These are phyloP conservation scores for Rhipidura dahli DNA, from an alignment of 2,113 vertebrate species.

Conservation along the genomic window DNA sequence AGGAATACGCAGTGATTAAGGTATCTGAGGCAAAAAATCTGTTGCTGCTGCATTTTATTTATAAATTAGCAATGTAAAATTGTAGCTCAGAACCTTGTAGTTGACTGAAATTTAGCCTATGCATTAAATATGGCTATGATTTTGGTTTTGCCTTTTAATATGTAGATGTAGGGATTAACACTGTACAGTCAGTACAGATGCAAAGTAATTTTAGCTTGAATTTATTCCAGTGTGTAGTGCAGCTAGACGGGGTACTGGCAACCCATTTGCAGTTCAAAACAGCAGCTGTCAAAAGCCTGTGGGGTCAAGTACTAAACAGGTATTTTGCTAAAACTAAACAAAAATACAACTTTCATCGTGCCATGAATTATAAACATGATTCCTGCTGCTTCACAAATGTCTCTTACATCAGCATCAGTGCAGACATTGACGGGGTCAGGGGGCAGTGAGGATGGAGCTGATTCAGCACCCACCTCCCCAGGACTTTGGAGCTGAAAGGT, in stretches of 20 bases:
- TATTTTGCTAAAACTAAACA: not conserved
- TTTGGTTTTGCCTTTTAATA: not conserved
- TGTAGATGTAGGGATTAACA: not conserved
- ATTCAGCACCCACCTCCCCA: not conserved
- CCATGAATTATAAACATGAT: not conserved
- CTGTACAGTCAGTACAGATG: not conserved
- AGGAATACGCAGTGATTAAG: not conserved
- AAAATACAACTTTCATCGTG: not conserved
- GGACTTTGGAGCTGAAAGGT: not conserved
- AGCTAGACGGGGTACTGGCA: not conserved
- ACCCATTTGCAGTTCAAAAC: not conserved
- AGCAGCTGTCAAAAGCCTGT: not conserved
- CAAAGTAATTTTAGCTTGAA: not conserved
- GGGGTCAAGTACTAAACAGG: not conserved
- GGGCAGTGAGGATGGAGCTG: fast-evolving
- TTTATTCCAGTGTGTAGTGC: not conserved
- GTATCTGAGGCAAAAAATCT: not conserved
- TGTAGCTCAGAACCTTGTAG: not conserved
- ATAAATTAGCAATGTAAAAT: not conserved
- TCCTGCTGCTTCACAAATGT: not conserved
- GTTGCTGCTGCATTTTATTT: not conserved
- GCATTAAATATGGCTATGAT: not conserved
- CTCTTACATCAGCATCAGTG: not conserved
- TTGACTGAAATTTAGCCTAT: not conserved
- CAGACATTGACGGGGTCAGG: not conserved